These are phyloP conservation scores for Columbina picui DNA, from an alignment of 2,113 vertebrate genomes.

Conservation along the genomic window DNA sequence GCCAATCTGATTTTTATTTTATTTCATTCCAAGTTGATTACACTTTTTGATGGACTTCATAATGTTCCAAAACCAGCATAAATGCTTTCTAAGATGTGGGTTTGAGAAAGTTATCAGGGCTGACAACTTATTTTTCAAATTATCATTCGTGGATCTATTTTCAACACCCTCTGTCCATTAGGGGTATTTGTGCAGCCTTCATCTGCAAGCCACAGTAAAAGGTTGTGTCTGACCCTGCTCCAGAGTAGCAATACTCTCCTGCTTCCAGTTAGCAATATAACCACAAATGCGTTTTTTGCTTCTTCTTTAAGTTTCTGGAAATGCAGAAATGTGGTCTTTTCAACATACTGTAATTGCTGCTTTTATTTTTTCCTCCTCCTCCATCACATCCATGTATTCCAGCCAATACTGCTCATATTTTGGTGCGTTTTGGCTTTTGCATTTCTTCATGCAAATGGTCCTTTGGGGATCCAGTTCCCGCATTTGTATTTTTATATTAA, in stretches of 20 bases:
- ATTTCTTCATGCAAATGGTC: background rate
- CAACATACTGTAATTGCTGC: slow-evolving; percentile 1
- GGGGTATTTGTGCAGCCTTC: slow-evolving; percentile 8
- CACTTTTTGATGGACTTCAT: slow-evolving; percentile 3
- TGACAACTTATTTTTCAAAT: slow-evolving; percentile 59
- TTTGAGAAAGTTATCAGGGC: background rate
- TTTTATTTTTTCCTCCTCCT: background rate
- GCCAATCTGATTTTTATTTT: slow-evolving; percentile 46
- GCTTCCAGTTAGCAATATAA: slow-evolving; percentile 55
- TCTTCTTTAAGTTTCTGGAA: slow-evolving; percentile 50
- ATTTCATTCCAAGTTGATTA: slow-evolving; percentile 5
- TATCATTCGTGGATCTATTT: slow-evolving; percentile 31
- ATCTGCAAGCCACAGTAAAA: slow-evolving; percentile 46
- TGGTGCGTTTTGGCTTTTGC: background rate
- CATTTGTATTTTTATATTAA: background rate
- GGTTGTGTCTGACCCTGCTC: slow-evolving; percentile 37
- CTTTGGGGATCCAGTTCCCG: background rate
- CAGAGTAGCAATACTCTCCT: slow-evolving; percentile 22
- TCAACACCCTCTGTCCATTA: slow-evolving; percentile 59
- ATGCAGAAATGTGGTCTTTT: slow-evolving; percentile 44
- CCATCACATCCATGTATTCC: background rate
- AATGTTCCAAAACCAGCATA: background rate
- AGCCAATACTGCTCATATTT: background rate
- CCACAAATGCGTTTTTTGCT: slow-evolving; percentile 18
- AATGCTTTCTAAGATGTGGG: slow-evolving; percentile 23